phyloP scores from a whole-genome alignment of 2,113 vertebrate genomes.

The Larimichthys polyactis region DNA sequence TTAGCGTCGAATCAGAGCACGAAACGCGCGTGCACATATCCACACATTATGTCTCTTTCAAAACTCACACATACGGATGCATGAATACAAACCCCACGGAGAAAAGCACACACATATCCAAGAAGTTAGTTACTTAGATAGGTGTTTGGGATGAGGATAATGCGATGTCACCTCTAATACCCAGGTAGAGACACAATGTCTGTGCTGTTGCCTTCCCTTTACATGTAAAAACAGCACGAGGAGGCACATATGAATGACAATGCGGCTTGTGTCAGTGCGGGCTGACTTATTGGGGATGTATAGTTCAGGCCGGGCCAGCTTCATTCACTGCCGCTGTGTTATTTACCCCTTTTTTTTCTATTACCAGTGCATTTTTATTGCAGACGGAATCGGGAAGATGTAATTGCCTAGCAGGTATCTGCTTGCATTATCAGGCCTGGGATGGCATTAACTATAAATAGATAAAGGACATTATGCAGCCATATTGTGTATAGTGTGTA shows the following conservation, averaged over 20 bases:
- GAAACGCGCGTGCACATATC: constrained; percentile 19
- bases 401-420: constrained; percentile 84
- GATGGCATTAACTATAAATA: constrained; percentile 83
- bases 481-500: constrained; percentile 69
- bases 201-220: constrained; percentile 56
- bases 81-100: constrained; percentile 40
- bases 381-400: constrained; percentile 71
- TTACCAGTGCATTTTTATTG: constrained; percentile 78
- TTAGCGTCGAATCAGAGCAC: constrained; percentile 52
- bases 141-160: constrained; percentile 60
- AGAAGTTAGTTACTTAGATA: constrained; percentile 72
- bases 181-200: constrained; percentile 73
- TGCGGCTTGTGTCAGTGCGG: constrained; percentile 61
- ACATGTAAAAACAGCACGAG: constrained; percentile 65
- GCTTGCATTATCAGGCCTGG: constrained; percentile 78
- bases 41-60: constrained; percentile 21
- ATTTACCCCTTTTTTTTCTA: constrained; percentile 79
- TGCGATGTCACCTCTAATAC: constrained; percentile 72
- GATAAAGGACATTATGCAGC: constrained; percentile 84
- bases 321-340: constrained; percentile 61
- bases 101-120: constrained; percentile 51
- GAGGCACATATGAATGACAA: constrained; percentile 80
- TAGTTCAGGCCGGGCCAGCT: constrained; percentile 56
- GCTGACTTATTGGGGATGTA: constrained; percentile 72
- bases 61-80: constrained; percentile 11